Conservation (phyloP, 2,888 invertebrate species). For the Sarcophaga caerulescens region DNA sequence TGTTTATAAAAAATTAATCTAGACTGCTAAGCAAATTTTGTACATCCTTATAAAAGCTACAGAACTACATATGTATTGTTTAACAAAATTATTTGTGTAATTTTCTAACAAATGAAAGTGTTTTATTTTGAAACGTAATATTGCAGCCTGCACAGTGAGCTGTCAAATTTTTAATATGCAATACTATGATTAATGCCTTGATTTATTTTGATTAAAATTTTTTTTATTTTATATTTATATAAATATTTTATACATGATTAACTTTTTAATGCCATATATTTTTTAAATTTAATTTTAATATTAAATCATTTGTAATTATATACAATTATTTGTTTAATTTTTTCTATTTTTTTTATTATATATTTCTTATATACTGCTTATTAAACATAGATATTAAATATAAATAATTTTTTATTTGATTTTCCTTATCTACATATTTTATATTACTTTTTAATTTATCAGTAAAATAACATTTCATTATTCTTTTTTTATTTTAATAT, state of each 20-base stretch:
- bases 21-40: too few species aligned
- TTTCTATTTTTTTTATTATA: background rate
- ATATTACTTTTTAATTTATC: too few species aligned
- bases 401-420: constrained; percentile 22
- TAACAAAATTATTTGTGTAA: too few species aligned
- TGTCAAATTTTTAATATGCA: constrained; percentile 39
- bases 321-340: background rate
- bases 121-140: too few species aligned
- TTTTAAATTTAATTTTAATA: constrained; percentile 21
- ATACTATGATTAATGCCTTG: constrained; percentile 49
- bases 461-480: too few species aligned
- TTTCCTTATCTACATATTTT: too few species aligned
- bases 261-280: constrained; percentile 61
- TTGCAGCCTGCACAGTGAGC: too few species aligned
- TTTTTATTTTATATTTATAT: constrained; percentile 18
- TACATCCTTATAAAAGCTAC: too few species aligned
- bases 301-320: background rate
- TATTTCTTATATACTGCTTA: constrained; percentile 20
- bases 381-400: constrained; percentile 21
- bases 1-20: background rate
- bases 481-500: too few species aligned
- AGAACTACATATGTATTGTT: too few species aligned
- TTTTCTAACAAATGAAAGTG: too few species aligned
- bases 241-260: constrained; percentile 15
- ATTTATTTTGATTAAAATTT: constrained; percentile 36